Percentiles rank a stretch among this genome's conserved stretches.
Conservation (phyloP, 2,888 invertebrate species). For the Patella ulyssiponensis region DNA sequence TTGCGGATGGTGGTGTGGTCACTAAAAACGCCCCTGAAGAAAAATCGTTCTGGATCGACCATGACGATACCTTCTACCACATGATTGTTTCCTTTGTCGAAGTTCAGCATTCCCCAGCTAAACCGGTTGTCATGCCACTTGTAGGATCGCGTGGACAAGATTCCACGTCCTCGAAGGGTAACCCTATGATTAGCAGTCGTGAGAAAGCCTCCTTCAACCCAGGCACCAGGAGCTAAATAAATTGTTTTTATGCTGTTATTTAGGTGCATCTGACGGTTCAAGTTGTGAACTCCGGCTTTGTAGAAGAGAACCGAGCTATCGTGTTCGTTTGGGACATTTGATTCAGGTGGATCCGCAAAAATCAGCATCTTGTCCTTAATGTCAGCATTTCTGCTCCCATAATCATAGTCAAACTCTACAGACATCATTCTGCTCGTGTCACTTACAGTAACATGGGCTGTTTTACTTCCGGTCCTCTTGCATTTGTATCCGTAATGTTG, state of each 20-base stretch:
- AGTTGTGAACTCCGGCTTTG: slow-evolving; percentile 22
- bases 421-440: slow-evolving; percentile 27
- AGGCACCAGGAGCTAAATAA: slow-evolving; percentile 31
- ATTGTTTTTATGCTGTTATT: slow-evolving; percentile 19
- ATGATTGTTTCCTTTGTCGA: too few relatives aligned
- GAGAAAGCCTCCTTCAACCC: slow-evolving; percentile 27
- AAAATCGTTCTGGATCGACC: too few relatives aligned
- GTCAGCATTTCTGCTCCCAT: slow-evolving; percentile 16
- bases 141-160: slow-evolving; percentile 19
- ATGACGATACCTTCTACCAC: too few relatives aligned
- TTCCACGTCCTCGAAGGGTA: slow-evolving; percentile 25
- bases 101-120: too few relatives aligned
- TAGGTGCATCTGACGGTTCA: slow-evolving; percentile 24
- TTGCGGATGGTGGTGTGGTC: too few relatives aligned
- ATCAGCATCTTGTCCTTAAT: slow-evolving; percentile 29
- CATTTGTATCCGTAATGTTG: slow-evolving; percentile 23
- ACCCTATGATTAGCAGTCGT: slow-evolving; percentile 18
- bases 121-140: slow-evolving; percentile 20
- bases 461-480: slow-evolving; percentile 18
- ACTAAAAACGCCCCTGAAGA: too few relatives aligned
- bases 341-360: slow-evolving; percentile 31
- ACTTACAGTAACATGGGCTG: slow-evolving; percentile 24
- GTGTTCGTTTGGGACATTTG: slow-evolving; percentile 19
- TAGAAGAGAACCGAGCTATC: slow-evolving; percentile 26
- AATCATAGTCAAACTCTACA: slow-evolving; percentile 32